phyloP scores from a whole-genome alignment of 1,140 invertebrate genomes.

The Pogonomyrmex barbatus region DNA sequence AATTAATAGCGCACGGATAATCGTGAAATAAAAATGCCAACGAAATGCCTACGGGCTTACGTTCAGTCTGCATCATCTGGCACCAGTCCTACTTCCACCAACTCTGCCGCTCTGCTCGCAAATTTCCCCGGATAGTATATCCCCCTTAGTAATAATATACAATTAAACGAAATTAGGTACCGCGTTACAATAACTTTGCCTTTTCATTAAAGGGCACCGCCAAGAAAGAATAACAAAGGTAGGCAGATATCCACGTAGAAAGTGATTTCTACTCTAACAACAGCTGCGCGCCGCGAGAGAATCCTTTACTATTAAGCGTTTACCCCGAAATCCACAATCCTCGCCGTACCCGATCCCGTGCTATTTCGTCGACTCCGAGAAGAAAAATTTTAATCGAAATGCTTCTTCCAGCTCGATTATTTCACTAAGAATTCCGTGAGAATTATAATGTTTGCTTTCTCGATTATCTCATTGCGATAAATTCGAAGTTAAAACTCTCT shows the following conservation, averaged over 20 bases:
- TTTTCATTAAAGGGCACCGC: slow-evolving; percentile 75
- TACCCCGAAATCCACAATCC: slow-evolving; percentile 38
- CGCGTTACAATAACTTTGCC: slow-evolving; percentile 76
- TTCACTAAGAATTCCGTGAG: not conserved
- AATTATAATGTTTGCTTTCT: slow-evolving; percentile 31
- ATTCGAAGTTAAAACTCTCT: slow-evolving; percentile 8
- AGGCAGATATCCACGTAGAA: slow-evolving; percentile 13
- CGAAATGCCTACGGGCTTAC: slow-evolving; percentile 34
- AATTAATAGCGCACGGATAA: slow-evolving; percentile 55
- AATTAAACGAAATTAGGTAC: slow-evolving; percentile 78
- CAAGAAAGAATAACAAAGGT: slow-evolving; percentile 44
- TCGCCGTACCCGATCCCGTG: not conserved
- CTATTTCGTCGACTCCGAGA: not conserved
- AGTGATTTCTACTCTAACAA: slow-evolving; percentile 56
- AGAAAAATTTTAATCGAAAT: slow-evolving; percentile 31
- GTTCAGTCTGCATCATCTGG: slow-evolving; percentile 25
- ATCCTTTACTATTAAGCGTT: slow-evolving; percentile 14
- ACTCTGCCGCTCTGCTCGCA: slow-evolving; percentile 39
- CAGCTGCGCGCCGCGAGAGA: slow-evolving; percentile 24
- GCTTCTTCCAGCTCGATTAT: slow-evolving; percentile 27
- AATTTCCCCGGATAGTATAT: slow-evolving; percentile 66
- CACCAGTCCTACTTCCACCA: not conserved
- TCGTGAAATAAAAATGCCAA: slow-evolving; percentile 52
- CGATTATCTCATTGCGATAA: slow-evolving; percentile 25
- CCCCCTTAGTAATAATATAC: slow-evolving; percentile 74